Evolutionary conservation across 2,888 invertebrate genomes (phyloP).

Genomic region (Polydesmus complanatus): DNA sequence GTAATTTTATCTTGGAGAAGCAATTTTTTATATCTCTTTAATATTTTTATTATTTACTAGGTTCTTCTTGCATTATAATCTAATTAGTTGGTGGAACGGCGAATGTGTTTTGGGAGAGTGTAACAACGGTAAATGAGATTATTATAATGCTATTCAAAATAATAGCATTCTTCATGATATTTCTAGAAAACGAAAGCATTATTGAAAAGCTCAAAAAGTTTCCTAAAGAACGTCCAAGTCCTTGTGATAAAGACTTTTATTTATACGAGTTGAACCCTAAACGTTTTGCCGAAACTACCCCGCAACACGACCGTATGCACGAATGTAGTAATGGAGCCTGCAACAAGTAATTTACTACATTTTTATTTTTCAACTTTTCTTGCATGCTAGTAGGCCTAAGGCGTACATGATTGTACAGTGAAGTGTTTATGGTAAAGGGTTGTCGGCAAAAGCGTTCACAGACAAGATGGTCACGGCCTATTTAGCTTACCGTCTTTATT

Average conservation of each 20-base stretch:
- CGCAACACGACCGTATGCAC: not conserved
- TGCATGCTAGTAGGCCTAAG: no score
- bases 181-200: no score
- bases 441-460: no score
- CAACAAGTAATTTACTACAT: conserved; percentile 12
- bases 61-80: conserved; percentile 19
- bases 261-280: conserved; percentile 38
- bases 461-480: no score
- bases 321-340: not conserved
- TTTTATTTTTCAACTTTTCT: no score
- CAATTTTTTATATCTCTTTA: not conserved
- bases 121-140: no score
- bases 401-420: no score
- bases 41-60: conserved; percentile 10
- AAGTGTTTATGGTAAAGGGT: no score
- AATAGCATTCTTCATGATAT: no score
- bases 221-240: conserved; percentile 45
- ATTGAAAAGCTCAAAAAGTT: not conserved
- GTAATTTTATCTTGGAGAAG: not conserved
- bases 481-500: no score
- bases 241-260: conserved; percentile 66
- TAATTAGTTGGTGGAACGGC: conserved; percentile 19
- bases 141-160: no score
- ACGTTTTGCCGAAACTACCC: not conserved
- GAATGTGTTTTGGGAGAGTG: no score